Conservation (phyloP, 1,140 invertebrate genomes). For the Heliconius himera region DNA sequence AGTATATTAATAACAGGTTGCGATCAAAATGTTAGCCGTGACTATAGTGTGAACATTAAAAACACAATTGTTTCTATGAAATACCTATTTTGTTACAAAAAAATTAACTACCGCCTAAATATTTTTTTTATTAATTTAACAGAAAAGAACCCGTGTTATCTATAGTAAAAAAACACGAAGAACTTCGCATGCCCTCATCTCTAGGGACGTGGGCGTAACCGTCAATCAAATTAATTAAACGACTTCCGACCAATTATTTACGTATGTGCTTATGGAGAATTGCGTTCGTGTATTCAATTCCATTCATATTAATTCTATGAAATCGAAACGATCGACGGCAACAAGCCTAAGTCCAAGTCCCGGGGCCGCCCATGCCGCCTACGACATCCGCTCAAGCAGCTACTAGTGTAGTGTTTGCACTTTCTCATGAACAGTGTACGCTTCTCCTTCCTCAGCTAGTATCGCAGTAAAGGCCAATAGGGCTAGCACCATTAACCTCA, state of each 20-base stretch:
- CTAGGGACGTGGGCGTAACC: constrained; percentile 10
- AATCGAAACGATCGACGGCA: too few species aligned
- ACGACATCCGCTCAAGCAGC: too few species aligned
- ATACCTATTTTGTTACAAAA: not conserved
- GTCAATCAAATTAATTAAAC: constrained; percentile 21
- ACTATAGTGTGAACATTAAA: not conserved
- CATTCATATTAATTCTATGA: too few species aligned
- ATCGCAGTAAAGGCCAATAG: too few species aligned
- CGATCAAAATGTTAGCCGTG: too few species aligned
- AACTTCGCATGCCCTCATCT: not conserved
- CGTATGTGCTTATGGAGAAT: not conserved
- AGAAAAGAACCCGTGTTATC: not conserved
- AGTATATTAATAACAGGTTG: too few species aligned
- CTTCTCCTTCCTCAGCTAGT: too few species aligned
- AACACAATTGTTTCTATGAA: not conserved
- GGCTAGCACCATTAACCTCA: too few species aligned
- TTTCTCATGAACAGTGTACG: too few species aligned
- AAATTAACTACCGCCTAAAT: not conserved
- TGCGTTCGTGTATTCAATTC: not conserved
- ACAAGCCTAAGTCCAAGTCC: too few species aligned
- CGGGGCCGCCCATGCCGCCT: too few species aligned
- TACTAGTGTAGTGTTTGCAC: too few species aligned
- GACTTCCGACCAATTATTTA: constrained; percentile 17
- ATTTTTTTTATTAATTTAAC: not conserved
- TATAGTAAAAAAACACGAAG: not conserved